These are phyloP conservation scores for Amiota mariae DNA, from an alignment of 2,888 invertebrate species.

Conservation along the genomic window DNA sequence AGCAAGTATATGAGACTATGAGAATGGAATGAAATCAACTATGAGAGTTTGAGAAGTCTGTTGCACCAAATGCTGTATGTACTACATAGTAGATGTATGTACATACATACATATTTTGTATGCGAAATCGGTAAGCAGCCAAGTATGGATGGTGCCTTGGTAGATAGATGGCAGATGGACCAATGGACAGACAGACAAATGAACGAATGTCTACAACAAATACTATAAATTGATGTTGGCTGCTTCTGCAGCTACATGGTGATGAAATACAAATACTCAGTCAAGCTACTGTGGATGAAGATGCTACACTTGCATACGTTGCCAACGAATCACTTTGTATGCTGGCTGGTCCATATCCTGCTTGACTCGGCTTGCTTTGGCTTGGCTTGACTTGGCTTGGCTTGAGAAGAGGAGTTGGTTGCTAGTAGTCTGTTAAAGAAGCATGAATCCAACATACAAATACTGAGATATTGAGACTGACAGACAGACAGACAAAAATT, in stretches of 20 bases:
- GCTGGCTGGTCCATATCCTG: slow-evolving; percentile 22
- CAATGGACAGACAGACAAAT: not conserved
- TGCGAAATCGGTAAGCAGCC: slow-evolving; percentile 2
- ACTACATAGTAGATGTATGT: not conserved
- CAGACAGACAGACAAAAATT: slow-evolving; percentile 1
- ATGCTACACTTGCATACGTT: not conserved
- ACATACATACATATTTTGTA: not conserved
- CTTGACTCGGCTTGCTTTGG: not conserved
- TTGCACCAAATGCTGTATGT: not conserved
- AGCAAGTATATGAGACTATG: not conserved
- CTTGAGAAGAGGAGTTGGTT: not conserved
- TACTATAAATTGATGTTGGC: slow-evolving; percentile 26
- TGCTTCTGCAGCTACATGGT: slow-evolving; percentile 46
- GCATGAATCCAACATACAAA: not conserved
- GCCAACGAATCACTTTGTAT: slow-evolving; percentile 15
- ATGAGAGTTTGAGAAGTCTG: not conserved
- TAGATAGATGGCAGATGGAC: not conserved
- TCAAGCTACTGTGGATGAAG: slow-evolving; percentile 7
- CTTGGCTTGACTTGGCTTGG: not conserved
- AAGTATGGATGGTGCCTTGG: not conserved
- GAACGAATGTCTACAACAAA: slow-evolving; percentile 7
- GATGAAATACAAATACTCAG: slow-evolving; percentile 64
- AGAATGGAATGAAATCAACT: too few species aligned
- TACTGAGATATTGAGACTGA: slow-evolving; percentile 4
- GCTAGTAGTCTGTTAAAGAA: not conserved